These are phyloP conservation scores for Dendroctonus ponderosae DNA, from an alignment of 1,140 invertebrate species.

Conservation along the genomic window DNA sequence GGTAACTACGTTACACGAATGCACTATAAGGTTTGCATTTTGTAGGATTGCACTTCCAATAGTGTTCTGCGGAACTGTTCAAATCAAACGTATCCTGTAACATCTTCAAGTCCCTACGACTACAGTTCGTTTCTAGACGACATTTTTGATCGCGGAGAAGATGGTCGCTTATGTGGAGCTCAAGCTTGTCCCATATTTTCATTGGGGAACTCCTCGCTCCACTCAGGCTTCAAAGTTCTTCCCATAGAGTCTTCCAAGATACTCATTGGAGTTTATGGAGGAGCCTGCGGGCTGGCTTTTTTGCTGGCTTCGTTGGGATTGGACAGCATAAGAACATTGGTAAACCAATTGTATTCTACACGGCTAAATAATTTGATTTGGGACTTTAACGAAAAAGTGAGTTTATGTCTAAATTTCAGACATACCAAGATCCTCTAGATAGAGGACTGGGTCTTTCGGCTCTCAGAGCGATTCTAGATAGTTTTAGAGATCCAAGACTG, in stretches of 20 bases:
- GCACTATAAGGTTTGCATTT: neutral
- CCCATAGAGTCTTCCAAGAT: slow-evolving; percentile 52
- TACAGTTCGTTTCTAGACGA: slow-evolving; percentile 46
- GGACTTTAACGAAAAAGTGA: too few relatives aligned
- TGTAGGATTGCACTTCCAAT: slow-evolving; percentile 26
- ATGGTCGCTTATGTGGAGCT: slow-evolving; percentile 56
- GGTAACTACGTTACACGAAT: too few relatives aligned
- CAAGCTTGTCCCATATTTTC: slow-evolving; percentile 50
- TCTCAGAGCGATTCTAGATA: slow-evolving; percentile 50
- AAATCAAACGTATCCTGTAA: slow-evolving; percentile 20
- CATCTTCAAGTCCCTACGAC: slow-evolving; percentile 31
- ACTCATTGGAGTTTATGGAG: slow-evolving; percentile 56
- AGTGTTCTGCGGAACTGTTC: slow-evolving; percentile 20
- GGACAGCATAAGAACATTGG: slow-evolving; percentile 51
- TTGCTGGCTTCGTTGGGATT: slow-evolving; percentile 56
- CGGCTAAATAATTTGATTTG: too few relatives aligned
- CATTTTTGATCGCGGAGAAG: slow-evolving; percentile 53
- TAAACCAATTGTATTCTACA: slow-evolving; percentile 1
- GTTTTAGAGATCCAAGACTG: slow-evolving; percentile 55
- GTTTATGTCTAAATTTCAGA: slow-evolving; percentile 28
- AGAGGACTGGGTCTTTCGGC: slow-evolving; percentile 51
- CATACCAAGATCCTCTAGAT: slow-evolving; percentile 51
- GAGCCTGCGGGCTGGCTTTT: slow-evolving; percentile 55
- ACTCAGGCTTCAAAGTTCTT: slow-evolving; percentile 43
- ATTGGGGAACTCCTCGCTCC: slow-evolving; percentile 4